These are phyloP conservation scores for Lapara coniferarum DNA, from an alignment of 2,888 invertebrate genomes.

Conservation along the genomic window DNA sequence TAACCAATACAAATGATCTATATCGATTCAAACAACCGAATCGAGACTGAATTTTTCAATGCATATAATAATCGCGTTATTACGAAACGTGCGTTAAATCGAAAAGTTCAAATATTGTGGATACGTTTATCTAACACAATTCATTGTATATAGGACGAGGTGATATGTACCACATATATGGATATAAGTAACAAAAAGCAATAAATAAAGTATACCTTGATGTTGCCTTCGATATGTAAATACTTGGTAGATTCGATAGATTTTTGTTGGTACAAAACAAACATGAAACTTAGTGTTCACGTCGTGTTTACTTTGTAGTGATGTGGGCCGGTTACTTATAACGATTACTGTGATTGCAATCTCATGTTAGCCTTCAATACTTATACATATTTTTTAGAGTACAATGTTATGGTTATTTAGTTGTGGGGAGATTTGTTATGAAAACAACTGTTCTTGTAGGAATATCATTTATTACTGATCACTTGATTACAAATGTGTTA, in stretches of 20 bases:
- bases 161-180: slow-evolving; percentile 79
- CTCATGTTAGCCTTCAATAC: slow-evolving; percentile 83
- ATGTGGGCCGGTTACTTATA: slow-evolving; percentile 82
- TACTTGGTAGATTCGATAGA: slow-evolving; percentile 63
- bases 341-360: slow-evolving; percentile 83
- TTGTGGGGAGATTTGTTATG: no score
- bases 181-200: slow-evolving; percentile 79
- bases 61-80: slow-evolving; percentile 53
- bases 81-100: slow-evolving; percentile 49
- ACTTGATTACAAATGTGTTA: no score
- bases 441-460: no score
- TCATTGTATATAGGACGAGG: slow-evolving; percentile 68
- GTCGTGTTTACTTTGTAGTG: slow-evolving; percentile 75
- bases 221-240: slow-evolving; percentile 80
- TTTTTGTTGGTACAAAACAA: slow-evolving; percentile 46
- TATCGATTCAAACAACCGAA: slow-evolving; percentile 25
- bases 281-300: slow-evolving; percentile 46
- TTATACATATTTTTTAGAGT: slow-evolving; percentile 84
- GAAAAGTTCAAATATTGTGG: slow-evolving; percentile 69
- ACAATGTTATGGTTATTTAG: slow-evolving; percentile 84
- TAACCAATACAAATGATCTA: neutral
- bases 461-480: no score
- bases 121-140: slow-evolving; percentile 48
- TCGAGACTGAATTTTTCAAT: slow-evolving; percentile 73
- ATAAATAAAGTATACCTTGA: slow-evolving; percentile 84